Base-by-base conservation (phyloP, 2,888 invertebrate species). In the Limenitis camilla region DNA sequence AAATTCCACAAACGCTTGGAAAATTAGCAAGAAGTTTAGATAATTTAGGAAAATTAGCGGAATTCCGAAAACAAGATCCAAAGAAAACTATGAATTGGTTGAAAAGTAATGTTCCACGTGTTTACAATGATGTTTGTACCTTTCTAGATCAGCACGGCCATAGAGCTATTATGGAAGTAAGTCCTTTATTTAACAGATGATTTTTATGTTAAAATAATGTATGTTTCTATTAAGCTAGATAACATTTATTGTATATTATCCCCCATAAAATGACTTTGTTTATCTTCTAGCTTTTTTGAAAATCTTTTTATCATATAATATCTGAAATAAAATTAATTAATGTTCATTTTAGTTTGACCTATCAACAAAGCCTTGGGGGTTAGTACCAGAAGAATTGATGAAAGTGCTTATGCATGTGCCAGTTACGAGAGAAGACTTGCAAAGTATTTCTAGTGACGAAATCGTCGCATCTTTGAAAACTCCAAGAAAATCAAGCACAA, bases 101-200 rank as follows among this genome's bases (percentile, higher is more conserved):
- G 8, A 71, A 85, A 61, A 62, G 68, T 0, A 88, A 91, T 60
- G 78, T 88, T 45, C 85, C 88, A 0, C 67, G 76, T 11, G 73
- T 89, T 4, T 75, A 84, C 40, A 61, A 76, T 2, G 76, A 89
- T 44, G 88, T 92, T 28, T 67, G 78, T 0, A 66, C 76, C 5
- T 94, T 96, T 68, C 74, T 95, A 50, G 71, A 89, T 10, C 81
- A 88, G 46, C 93, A 95, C 65, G 95, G 95, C 0, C 93, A 94
- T 72, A 88, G 95, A 59, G 85, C 88, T 52, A 76, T 90, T 41
- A 90, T 89, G 76, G 92, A 92, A 82, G 91, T 91, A 69, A 60
- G 62, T 58, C 3, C 11, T 6, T 38, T 11, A 2, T n/a, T 7
- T 19, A n/a, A 40, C n/a, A 33, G 9, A 33, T 8, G 7, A 33